These are phyloP conservation scores for Ophthalmolycus amberensis DNA, from an alignment of 2,113 vertebrate species.

Conservation along the genomic window DNA sequence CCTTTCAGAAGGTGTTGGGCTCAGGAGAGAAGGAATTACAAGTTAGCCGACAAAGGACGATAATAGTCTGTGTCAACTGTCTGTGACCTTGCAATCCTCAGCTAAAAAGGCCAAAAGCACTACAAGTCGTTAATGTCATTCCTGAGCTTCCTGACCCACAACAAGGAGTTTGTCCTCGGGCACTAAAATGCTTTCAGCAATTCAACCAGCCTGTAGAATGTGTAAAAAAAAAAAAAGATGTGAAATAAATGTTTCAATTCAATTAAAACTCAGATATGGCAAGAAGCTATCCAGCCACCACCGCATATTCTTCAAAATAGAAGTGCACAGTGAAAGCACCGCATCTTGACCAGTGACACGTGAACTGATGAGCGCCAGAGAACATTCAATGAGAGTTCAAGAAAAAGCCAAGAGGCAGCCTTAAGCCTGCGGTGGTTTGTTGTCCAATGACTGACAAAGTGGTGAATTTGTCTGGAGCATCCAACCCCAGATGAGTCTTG, in stretches of 20 bases:
- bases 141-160: background rate
- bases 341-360: conserved; percentile 40
- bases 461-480: conserved; percentile 14
- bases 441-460: conserved; percentile 7
- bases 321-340: conserved; percentile 19
- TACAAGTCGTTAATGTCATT: conserved; percentile 32
- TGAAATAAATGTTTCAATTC: conserved; percentile 44
- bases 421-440: conserved; percentile 19
- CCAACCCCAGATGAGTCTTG: conserved; percentile 24
- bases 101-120: conserved; percentile 31
- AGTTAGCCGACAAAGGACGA: conserved; percentile 7
- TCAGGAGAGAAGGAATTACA: conserved; percentile 13
- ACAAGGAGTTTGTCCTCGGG: conserved; percentile 13
- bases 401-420: conserved; percentile 42
- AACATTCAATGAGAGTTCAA: conserved; percentile 19
- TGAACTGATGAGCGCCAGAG: conserved; percentile 20
- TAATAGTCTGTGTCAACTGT: conserved; percentile 32
- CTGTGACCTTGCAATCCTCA: conserved; percentile 32
- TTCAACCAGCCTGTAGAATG: background rate
- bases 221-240: background rate
- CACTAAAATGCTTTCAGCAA: conserved; percentile 19
- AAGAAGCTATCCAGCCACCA: background rate
- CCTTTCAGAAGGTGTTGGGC: conserved; percentile 14
- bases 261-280: conserved; percentile 23
- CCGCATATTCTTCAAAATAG: background rate